phyloP scores from a whole-genome alignment of 1,140 invertebrate genomes.

The Bombus ignitus region DNA sequence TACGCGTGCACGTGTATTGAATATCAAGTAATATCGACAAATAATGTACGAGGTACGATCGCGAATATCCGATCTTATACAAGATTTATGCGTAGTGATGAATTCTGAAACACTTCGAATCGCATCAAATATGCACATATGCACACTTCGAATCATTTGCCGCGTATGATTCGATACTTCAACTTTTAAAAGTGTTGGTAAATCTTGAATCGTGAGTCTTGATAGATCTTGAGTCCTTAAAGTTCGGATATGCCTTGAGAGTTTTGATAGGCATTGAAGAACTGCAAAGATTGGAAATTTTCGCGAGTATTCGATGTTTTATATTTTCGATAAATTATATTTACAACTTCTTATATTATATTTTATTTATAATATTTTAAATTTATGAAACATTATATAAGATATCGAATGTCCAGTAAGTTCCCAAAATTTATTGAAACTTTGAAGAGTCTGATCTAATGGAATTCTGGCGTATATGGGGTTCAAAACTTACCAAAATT shows the following conservation, averaged over 20 bases:
- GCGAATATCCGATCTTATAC: not conserved
- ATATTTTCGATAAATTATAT: not conserved
- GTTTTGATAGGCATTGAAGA: not conserved
- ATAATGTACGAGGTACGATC: conserved; percentile 63
- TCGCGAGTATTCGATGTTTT: not conserved
- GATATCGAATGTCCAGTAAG: not conserved
- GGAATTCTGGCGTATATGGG: not conserved
- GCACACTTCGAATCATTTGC: not conserved
- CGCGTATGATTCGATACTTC: not conserved
- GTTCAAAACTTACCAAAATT: not conserved
- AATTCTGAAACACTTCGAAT: not conserved
- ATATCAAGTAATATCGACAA: conserved; percentile 36
- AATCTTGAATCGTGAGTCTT: not conserved
- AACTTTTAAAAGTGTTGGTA: not conserved
- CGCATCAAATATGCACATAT: too few species aligned
- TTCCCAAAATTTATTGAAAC: not conserved
- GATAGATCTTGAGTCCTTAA: not conserved
- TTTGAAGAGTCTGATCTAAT: not conserved
- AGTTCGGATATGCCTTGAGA: not conserved
- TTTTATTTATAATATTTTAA: not conserved
- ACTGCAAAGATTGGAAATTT: not conserved
- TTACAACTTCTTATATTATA: not conserved
- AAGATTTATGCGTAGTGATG: not conserved
- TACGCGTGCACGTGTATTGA: not conserved
- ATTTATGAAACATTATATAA: not conserved